phyloP scores from a whole-genome alignment of 2,113 vertebrate genomes.

The Ceyx cyanopectus region DNA sequence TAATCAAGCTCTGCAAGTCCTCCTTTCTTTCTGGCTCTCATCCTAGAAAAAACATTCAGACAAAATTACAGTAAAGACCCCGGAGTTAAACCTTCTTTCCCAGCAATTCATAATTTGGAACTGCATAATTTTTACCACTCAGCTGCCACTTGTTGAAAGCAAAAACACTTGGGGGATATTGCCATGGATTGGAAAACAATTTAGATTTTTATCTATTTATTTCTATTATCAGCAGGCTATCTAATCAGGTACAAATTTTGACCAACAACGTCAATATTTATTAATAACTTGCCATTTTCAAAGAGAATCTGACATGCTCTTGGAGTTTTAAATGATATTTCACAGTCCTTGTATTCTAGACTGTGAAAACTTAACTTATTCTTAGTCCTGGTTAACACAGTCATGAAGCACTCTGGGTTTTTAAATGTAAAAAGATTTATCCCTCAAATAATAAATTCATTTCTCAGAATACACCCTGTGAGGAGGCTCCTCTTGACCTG shows the following conservation, averaged over 20 bases:
- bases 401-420: not conserved
- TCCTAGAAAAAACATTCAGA: not conserved
- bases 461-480: not conserved
- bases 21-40: not conserved
- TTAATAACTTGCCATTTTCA: not conserved
- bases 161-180: not conserved
- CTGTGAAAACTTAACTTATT: not conserved
- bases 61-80: not conserved
- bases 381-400: not conserved
- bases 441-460: not conserved
- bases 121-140: not conserved
- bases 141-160: not conserved
- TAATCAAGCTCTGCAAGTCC: not conserved
- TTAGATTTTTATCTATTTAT: not conserved
- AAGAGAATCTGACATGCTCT: not conserved
- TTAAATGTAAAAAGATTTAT: not conserved
- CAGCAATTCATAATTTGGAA: not conserved
- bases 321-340: not conserved
- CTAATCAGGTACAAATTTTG: not conserved
- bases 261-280: not conserved
- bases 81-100: slow-evolving; percentile 20
- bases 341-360: not conserved
- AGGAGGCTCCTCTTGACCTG: not conserved
- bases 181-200: not conserved
- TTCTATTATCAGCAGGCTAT: not conserved